Conservation (phyloP, 2,888 invertebrate genomes). For the Paralinhomoeus sp. region DNA sequence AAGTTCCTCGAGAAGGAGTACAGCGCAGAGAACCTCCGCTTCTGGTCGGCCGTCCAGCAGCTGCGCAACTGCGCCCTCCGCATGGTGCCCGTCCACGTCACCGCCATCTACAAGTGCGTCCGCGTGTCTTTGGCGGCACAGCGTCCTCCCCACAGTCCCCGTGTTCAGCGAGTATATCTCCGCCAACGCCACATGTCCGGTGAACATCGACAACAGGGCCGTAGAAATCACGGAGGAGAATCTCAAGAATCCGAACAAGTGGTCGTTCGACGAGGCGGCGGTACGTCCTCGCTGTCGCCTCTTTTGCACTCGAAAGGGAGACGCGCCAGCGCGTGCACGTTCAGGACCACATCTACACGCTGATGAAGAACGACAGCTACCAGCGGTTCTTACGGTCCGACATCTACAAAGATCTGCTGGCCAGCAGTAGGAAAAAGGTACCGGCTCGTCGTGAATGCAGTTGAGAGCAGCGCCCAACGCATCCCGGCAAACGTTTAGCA, state of each 20-base stretch:
- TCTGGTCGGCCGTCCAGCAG: conserved; percentile 38
- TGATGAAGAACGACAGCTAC: conserved; percentile 98
- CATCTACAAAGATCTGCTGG: conserved; percentile 91
- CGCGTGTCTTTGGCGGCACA: no score
- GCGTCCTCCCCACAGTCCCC: no score
- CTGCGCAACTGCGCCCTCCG: conserved; percentile 65
- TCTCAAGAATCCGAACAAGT: conserved; percentile 58
- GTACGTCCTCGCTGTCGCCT: conserved; percentile 34
- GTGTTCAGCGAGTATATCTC: conserved; percentile 54
- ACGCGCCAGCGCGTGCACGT: conserved; percentile 6
- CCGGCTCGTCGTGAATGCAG: no score
- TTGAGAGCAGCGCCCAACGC: no score
- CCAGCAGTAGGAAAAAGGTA: conserved; percentile 48
- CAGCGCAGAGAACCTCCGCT: conserved; percentile 93
- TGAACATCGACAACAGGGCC: conserved; percentile 64
- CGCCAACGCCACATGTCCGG: conserved; percentile 75
- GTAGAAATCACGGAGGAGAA: conserved; percentile 59
- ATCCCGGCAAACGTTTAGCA: no score
- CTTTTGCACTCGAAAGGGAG: neutral
- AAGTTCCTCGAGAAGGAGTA: conserved; percentile 91
- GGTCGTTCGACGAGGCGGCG: conserved; percentile 90
- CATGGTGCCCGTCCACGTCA: conserved; percentile 54
- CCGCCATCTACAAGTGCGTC: conserved; percentile 52
- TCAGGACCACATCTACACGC: conserved; percentile 87
- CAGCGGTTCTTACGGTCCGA: conserved; percentile 88